Base-by-base conservation (phyloP, 2,797 vertebrate species). In the Falco biarmicus region DNA sequence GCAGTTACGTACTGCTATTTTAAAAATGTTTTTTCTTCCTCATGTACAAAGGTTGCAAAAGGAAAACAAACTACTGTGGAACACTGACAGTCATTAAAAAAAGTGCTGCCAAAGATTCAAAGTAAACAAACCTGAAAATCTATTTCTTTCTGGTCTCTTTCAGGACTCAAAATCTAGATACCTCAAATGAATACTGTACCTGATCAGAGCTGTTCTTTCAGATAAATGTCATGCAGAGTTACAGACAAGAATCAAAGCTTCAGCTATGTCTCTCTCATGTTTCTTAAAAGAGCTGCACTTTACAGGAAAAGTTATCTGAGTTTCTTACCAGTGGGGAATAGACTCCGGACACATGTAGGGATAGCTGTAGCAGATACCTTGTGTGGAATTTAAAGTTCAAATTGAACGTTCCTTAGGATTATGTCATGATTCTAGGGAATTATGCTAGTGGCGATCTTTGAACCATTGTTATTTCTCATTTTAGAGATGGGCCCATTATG, bases 251-350 rank as follows among this genome's bases (percentile, higher is more conserved):
- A 85, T 56, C 84, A 95, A 90, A 60, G 25, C 15, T 71, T 84
- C 63, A 71, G 18, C 18, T 22, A 0, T 45, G 39, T 88, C 17
- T 93, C n/a, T 61, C 18, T 91, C 24, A 29, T 51, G 39, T 57
- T 95, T 80, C 56, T 48, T 77, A 70, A 82, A 70, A 96, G 66
- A 59, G 41, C n/a, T 37, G 13, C 32, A 75, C 82, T 96, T 84
- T 70, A 43, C 50, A 83, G 90, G 79, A 87, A 66, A 61, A 91
- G n/a, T 86, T 87, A 29, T 45, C 47, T 45, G 56, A 47, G 57
- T 76, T 89, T 85, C 84, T 97, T 95, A 70, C 64, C 87, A 77
- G 41, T 71, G 29, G 47, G 93, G 60, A 96, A 92, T 75, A 69
- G 73, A 84, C 14, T n/a, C n/a, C 50, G 9, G n/a, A 63, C 84